A percentile compares a stretch with the other conserved stretches of the same genome.
phyloP scores from a whole-genome alignment of 30 jellyfish, hydroid and myxozoan genomes.

The Nemopilema nomurai region DNA sequence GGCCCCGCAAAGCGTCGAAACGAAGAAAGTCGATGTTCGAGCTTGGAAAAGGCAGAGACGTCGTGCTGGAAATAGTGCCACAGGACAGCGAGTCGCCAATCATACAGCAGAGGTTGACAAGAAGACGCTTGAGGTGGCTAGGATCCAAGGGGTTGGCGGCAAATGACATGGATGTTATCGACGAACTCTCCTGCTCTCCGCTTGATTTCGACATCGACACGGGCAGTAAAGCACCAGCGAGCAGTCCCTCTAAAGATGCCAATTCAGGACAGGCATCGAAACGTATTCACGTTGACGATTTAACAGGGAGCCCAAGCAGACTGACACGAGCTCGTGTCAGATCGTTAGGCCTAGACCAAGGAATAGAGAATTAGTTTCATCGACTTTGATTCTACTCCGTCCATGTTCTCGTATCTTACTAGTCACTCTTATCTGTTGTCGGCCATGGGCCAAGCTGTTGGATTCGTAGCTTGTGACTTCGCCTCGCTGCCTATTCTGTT shows the following conservation, averaged over 20 bases:
- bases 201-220: background rate
- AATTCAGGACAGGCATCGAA: background rate
- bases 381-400: background rate
- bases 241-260: slow-evolving; percentile 2
- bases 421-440: background rate
- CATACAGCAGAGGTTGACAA: slow-evolving; percentile 44
- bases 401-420: background rate
- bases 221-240: background rate
- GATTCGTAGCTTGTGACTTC: no score
- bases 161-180: slow-evolving; percentile 11
- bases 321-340: slow-evolving; percentile 63
- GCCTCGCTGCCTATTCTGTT: no score
- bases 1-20: background rate
- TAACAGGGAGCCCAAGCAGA: slow-evolving; percentile 45
- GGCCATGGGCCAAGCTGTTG: no score
- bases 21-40: slow-evolving; percentile 1
- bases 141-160: slow-evolving; percentile 17
- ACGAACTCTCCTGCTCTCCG: background rate
- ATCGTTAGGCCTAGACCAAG: slow-evolving; percentile 42
- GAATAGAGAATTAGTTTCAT: background rate
- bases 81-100: slow-evolving; percentile 2
- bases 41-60: background rate
- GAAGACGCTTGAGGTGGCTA: slow-evolving; percentile 38
- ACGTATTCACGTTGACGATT: background rate
- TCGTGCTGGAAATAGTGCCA: background rate